Evolutionary conservation across 2,113 vertebrate genomes (phyloP), one percentile per base, ranked within the genome.

Genomic region (Chloropsis hardwickii): DNA sequence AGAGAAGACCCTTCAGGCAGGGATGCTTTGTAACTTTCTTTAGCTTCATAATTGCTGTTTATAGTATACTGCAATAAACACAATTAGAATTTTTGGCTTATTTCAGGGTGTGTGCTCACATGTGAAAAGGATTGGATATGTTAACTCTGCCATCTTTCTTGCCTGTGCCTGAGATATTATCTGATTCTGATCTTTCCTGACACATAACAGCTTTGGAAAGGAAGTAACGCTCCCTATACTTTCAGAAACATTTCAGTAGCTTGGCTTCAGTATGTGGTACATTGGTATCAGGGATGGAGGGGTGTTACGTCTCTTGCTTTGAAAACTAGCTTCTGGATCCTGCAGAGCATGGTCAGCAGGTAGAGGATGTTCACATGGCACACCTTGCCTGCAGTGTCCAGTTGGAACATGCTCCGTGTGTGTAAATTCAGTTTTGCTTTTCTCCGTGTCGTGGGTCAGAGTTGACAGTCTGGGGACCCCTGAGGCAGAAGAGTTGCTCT

Each of bases 11-110:
- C 56, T 88, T 94, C 48, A 79, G 88, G 70, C 37, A 35, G 70
- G 37, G 53, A 10, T 79, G 48, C 66, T 79, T 83, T 95, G 86
- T 70, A 89, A 70, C 90, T 95, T 95, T 88, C 77, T 92, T 73
- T 89, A 86, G 47, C 54, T 91, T 89, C 25, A 5, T 86, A 69
- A 78, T 66, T 89, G 72, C 51, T 84, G 81, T 91, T 96, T 81
- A 58, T 86, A 39, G 33, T 78, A 1, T 1, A 58, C 51, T 62
- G 51, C 27, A 84, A 89, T 67, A 78, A 81, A 94, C 76, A 77
- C 2, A 1, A 33, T 90, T 88, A 80, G 22, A 47, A 60, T 78
- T 95, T 94, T 82, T 81, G 44, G 27, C 56, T 78, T 88, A 66
- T 86, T 88, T 94, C 64, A 78, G 74, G 42, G 80, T 50, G 39